These are phyloP conservation scores for Oasisia sp. DNA, from an alignment of 2,888 invertebrate genomes.

Conservation along the genomic window DNA sequence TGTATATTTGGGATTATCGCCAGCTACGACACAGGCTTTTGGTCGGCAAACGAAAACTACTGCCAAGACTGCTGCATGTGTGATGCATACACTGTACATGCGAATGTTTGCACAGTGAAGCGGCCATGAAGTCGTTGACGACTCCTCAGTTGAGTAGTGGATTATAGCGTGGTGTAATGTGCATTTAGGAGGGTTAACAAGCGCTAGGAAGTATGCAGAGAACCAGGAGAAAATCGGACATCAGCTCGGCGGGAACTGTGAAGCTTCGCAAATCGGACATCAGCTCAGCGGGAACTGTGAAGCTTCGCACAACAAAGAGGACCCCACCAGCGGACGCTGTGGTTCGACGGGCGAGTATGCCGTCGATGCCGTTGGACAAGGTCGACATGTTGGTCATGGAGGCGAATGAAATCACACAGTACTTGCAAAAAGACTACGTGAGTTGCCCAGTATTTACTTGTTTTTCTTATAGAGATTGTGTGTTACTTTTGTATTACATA, in stretches of 20 bases:
- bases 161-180: not conserved
- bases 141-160: not conserved
- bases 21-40: not conserved
- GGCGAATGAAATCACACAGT: conserved; percentile 43
- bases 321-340: not conserved
- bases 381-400: conserved; percentile 40
- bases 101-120: not conserved
- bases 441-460: conserved; percentile 26
- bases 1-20: not conserved
- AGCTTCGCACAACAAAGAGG: not conserved
- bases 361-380: conserved; percentile 29
- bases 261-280: not conserved
- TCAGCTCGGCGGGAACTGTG: not conserved
- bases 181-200: not conserved
- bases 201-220: not conserved
- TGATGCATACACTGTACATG: not conserved
- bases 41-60: not conserved
- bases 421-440: conserved; percentile 43
- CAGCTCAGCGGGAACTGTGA: not conserved
- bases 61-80: not conserved
- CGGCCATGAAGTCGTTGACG: not conserved
- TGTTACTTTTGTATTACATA: not conserved
- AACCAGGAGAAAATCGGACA: not conserved
- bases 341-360: not conserved
- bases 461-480: not conserved